Percentiles rank a stretch among this genome's conserved stretches.
phyloP scores from a whole-genome alignment of 2,797 vertebrate species.

The Notamacropus eugenii region DNA sequence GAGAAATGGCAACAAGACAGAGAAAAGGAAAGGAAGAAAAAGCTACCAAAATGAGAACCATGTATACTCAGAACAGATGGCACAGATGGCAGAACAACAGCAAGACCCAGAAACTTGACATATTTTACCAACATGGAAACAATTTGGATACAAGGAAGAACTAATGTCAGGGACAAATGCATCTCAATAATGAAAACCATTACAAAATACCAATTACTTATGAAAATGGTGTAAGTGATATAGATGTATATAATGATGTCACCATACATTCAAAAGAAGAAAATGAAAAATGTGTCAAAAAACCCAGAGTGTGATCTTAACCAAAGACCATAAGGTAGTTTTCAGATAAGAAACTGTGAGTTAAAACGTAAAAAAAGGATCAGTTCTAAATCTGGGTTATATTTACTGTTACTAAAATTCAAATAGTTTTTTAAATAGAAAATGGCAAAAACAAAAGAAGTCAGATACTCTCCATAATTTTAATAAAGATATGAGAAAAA shows the following conservation, averaged over 20 bases:
- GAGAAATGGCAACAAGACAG: background rate
- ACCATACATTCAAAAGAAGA: conserved; percentile 4
- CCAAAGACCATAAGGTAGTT: background rate
- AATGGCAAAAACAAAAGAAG: background rate
- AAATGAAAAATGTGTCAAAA: background rate
- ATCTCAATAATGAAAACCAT: conserved; percentile 8
- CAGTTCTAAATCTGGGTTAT: background rate
- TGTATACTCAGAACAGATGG: background rate
- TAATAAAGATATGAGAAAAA: background rate
- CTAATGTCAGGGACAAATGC: background rate
- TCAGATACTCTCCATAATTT: background rate
- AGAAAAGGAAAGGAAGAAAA: background rate
- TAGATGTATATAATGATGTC: background rate
- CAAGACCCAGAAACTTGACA: background rate
- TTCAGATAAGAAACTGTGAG: background rate
- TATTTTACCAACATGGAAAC: background rate
- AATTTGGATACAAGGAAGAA: background rate
- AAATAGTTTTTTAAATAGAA: background rate
- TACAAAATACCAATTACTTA: background rate
- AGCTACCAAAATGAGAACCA: background rate
- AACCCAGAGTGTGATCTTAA: background rate
- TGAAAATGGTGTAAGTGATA: background rate
- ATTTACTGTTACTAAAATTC: background rate
- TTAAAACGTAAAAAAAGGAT: background rate
- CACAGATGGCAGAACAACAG: rapidly evolving